phyloP scores from a whole-genome alignment of 1,140 invertebrate genomes.

The Sinella curviseta region DNA sequence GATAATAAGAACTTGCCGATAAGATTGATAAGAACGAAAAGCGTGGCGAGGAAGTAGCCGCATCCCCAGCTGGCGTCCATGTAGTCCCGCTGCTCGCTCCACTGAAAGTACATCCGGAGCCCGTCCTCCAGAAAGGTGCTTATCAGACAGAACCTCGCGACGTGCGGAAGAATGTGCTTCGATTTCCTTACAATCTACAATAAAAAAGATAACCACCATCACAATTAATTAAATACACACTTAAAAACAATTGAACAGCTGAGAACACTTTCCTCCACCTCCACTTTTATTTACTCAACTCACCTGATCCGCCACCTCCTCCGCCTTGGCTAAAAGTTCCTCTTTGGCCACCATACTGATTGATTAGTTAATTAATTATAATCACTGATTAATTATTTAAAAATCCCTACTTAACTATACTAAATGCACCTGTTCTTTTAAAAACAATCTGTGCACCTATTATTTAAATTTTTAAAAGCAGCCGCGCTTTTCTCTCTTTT shows the following conservation, averaged over 20 bases:
- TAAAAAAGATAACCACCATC: constrained; percentile 42
- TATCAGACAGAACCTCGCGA: constrained; percentile 95
- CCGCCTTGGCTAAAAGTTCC: constrained; percentile 84
- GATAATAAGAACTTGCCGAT: constrained; percentile 58
- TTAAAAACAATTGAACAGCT: too few relatives aligned
- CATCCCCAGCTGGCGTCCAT: constrained; percentile 98
- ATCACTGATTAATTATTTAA: too few relatives aligned
- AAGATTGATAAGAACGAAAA: constrained; percentile 93
- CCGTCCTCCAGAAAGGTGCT: constrained; percentile 99
- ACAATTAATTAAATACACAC: neutral
- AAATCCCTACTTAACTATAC: too few relatives aligned
- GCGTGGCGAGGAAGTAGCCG: constrained; percentile 84
- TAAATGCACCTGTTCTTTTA: too few relatives aligned
- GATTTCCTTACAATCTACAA: constrained; percentile 84
- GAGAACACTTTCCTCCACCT: too few relatives aligned
- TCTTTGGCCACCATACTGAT: constrained; percentile 75
- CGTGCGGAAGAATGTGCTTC: constrained; percentile 90
- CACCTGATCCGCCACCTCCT: constrained; percentile 94
- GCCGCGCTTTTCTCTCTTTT: too few relatives aligned
- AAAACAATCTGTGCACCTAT: too few relatives aligned
- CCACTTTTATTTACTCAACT: constrained; percentile 44
- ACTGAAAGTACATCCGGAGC: constrained; percentile 98
- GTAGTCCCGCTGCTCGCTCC: constrained; percentile 96
- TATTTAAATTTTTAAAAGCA: too few relatives aligned
- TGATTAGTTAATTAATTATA: too few relatives aligned